phyloP scores from a whole-genome alignment of 2,797 vertebrate species.

The Todus mexicanus region DNA sequence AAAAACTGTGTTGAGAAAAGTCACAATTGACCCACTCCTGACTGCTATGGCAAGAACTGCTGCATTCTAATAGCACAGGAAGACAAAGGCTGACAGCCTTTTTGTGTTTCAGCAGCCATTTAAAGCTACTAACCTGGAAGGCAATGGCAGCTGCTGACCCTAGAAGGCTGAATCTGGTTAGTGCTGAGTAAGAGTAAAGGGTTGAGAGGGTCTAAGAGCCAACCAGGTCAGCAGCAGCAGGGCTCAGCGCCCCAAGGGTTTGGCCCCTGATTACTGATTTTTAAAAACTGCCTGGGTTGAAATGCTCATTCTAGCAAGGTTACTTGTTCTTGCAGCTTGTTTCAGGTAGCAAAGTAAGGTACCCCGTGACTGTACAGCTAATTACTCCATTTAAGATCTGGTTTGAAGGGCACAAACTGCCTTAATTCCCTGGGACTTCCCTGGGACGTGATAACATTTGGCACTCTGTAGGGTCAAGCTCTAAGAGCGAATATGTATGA shows the following conservation, averaged over 20 bases:
- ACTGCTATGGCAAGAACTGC: not conserved
- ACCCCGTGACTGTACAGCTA: not conserved
- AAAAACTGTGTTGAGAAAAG: not conserved
- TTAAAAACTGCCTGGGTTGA: not conserved
- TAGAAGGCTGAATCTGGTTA: not conserved
- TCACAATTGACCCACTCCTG: not conserved
- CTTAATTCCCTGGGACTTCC: not conserved
- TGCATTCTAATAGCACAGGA: not conserved
- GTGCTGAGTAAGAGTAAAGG: not conserved
- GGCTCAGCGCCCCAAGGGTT: not conserved
- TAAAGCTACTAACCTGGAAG: slow-evolving; percentile 32
- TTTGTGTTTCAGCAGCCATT: not conserved
- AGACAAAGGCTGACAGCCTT: not conserved
- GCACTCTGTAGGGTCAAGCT: not conserved
- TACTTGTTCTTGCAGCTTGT: not conserved
- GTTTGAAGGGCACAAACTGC: not conserved
- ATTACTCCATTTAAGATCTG: not conserved
- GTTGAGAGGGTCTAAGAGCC: not conserved
- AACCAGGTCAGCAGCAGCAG: not conserved
- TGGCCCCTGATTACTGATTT: not conserved
- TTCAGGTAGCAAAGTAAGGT: not conserved
- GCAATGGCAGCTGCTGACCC: not conserved
- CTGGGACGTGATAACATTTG: not conserved
- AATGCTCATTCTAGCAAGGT: not conserved
- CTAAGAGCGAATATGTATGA: not conserved